Percentiles rank a stretch among this genome's conserved stretches.
Conservation (phyloP, 2,797 vertebrate genomes). For the Xiphophorus birchmanni region DNA sequence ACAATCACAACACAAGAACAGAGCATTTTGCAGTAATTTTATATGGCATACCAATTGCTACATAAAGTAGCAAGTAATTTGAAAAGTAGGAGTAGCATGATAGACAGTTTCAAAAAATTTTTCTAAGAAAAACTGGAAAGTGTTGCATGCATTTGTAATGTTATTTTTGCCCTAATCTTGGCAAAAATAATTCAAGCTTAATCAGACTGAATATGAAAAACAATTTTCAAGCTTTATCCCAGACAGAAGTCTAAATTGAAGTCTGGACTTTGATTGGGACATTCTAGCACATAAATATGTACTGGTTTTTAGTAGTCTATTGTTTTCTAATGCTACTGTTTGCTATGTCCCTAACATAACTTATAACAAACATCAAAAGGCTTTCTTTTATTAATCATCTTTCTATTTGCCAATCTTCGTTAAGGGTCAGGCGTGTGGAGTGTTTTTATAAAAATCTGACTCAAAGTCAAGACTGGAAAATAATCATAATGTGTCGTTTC, state of each 20-base stretch:
- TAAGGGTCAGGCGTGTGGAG: background rate
- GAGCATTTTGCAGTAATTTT: background rate
- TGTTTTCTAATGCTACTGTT: background rate
- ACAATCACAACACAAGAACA: background rate
- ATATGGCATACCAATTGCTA: background rate
- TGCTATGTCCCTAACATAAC: background rate
- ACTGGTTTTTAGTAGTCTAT: background rate
- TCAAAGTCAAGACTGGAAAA: constrained; percentile 58
- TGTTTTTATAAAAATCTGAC: constrained; percentile 40
- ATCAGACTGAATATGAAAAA: background rate
- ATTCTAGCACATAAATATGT: background rate
- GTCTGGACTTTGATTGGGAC: background rate
- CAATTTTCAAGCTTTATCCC: background rate
- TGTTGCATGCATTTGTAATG: background rate
- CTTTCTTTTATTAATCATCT: background rate
- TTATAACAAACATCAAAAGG: background rate
- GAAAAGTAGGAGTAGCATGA: background rate
- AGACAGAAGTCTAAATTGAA: background rate
- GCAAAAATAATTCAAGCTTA: background rate
- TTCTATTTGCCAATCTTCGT: background rate
- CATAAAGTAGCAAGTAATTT: background rate
- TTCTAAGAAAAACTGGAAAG: background rate
- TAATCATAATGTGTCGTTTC: constrained; percentile 30
- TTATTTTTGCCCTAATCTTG: background rate
- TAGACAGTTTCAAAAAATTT: background rate